These are phyloP conservation scores for Cantharis lateralis DNA, from an alignment of 2,888 invertebrate genomes.

Conservation along the genomic window DNA sequence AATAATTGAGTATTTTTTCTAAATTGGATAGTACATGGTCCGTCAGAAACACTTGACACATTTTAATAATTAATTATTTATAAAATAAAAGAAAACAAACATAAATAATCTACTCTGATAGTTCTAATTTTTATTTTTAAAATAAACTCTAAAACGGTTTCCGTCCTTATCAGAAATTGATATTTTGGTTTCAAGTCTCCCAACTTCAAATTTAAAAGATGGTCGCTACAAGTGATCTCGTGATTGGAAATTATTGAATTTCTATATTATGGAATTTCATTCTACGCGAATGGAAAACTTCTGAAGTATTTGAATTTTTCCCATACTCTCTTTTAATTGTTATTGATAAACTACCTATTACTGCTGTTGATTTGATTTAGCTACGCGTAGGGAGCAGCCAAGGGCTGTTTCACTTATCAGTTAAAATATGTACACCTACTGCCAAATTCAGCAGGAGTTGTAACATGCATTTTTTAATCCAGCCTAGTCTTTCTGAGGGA, in stretches of 20 bases:
- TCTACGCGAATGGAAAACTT: no score
- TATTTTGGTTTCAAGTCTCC: not conserved
- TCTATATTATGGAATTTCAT: no score
- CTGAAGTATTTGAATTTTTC: no score
- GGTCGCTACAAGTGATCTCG: not conserved
- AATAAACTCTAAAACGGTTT: not conserved
- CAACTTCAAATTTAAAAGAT: not conserved
- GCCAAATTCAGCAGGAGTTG: no score
- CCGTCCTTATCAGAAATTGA: not conserved
- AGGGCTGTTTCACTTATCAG: no score
- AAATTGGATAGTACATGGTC: not conserved
- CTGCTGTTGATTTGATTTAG: no score
- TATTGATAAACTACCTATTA: no score
- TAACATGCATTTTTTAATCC: no score
- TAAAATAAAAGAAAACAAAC: not conserved
- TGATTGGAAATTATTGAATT: not conserved
- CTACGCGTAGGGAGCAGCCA: no score
- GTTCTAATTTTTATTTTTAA: not conserved
- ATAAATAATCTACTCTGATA: not conserved
- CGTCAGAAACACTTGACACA: not conserved
- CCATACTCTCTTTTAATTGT: no score
- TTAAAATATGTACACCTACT: no score
- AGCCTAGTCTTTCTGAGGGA: no score
- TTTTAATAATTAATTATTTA: not conserved
- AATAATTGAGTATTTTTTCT: not conserved